Percentiles rank a stretch among this genome's conserved stretches.
phyloP scores from a whole-genome alignment of 2,113 vertebrate genomes.

The Genyomyrus donnyi region DNA sequence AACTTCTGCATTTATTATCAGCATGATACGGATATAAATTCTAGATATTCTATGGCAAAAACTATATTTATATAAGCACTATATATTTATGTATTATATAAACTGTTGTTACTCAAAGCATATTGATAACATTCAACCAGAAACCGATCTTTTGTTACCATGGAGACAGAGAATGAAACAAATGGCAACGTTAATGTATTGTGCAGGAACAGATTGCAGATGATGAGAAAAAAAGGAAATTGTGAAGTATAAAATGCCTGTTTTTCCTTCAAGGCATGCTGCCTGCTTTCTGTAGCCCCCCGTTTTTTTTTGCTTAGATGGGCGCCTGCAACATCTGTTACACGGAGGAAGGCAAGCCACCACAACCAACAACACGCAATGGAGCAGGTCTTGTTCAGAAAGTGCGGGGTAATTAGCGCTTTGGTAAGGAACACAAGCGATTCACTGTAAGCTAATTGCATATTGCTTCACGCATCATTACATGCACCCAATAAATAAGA shows the following conservation, averaged over 20 bases:
- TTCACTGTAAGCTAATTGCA: constrained; percentile 1
- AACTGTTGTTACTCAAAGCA: not conserved
- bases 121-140: not conserved
- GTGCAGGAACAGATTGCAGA: not conserved
- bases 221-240: not conserved
- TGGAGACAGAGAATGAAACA: constrained; percentile 15
- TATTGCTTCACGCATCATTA: not conserved
- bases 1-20: not conserved
- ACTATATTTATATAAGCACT: not conserved
- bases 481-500: not conserved
- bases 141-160: constrained; percentile 7
- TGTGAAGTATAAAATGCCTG: not conserved
- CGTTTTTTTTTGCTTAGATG: not conserved
- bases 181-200: not conserved
- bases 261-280: not conserved
- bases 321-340: constrained; percentile 3
- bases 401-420: not conserved
- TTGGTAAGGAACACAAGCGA: not conserved
- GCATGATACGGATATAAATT: not conserved
- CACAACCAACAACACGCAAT: not conserved
- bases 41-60: not conserved
- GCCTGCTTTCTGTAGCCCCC: not conserved
- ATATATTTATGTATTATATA: not conserved
- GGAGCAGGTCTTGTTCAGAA: not conserved
- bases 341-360: not conserved